These are phyloP conservation scores for Xyrichtys novacula DNA, from an alignment of 2,797 vertebrate species.

Conservation along the genomic window DNA sequence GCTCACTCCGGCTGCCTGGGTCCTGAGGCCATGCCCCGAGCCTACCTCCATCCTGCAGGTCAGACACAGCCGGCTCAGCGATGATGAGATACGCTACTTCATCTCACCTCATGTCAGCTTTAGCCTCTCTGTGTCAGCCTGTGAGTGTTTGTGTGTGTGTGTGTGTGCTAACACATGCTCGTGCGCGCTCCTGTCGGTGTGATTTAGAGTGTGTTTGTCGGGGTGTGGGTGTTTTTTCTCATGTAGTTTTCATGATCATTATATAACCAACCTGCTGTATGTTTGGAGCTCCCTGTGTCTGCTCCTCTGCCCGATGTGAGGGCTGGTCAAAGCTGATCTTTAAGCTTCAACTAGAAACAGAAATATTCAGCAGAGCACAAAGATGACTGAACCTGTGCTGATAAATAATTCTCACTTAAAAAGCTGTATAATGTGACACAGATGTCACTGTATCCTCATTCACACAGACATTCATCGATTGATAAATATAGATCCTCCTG, in stretches of 20 bases:
- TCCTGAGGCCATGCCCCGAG: constrained; percentile 63
- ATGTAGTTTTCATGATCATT: constrained; percentile 66
- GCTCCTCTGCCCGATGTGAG: constrained; percentile 39
- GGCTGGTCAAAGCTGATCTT: constrained; percentile 69
- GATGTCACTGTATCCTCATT: constrained; percentile 61
- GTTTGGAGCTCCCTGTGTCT: constrained; percentile 52
- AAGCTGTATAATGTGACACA: constrained; percentile 60
- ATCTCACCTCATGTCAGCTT: constrained; percentile 70
- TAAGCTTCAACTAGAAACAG: constrained; percentile 74
- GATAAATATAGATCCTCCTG: neutral
- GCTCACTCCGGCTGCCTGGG: constrained; percentile 43
- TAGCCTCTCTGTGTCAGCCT: constrained; percentile 22
- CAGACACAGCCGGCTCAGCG: constrained; percentile 54
- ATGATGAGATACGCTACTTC: constrained; percentile 76
- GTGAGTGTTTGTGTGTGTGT: constrained; percentile 8
- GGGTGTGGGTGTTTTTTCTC: constrained; percentile 24
- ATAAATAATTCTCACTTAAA: constrained; percentile 81
- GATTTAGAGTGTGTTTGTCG: constrained; percentile 46
- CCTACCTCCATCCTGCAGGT: constrained; percentile 68
- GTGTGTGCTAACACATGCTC: neutral
- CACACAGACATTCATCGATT: constrained; percentile 10
- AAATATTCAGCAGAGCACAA: constrained; percentile 77
- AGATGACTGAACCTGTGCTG: constrained; percentile 65
- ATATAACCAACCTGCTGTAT: constrained; percentile 69
- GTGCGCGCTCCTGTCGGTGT: constrained; percentile 39